These are phyloP conservation scores for Azemiops feae DNA, from an alignment of 2,113 vertebrate species.

Conservation along the genomic window DNA sequence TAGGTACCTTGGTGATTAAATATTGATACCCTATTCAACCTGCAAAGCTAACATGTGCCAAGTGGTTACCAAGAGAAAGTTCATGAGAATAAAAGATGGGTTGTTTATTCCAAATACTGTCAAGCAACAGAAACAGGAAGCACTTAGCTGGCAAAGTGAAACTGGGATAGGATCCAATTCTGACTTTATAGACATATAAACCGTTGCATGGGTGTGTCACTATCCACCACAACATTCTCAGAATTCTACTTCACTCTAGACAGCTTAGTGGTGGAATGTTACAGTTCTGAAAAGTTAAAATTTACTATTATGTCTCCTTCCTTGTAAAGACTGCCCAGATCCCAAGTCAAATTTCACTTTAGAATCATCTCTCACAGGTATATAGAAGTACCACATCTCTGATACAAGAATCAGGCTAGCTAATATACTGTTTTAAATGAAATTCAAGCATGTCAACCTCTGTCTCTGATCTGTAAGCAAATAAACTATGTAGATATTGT, in stretches of 20 bases:
- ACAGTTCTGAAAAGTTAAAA: neutral
- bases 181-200: neutral
- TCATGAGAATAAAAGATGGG: neutral
- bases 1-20: neutral
- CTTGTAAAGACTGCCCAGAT: neutral
- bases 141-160: neutral
- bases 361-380: neutral
- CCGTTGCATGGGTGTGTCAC: neutral
- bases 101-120: neutral
- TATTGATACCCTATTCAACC: neutral
- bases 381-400: neutral
- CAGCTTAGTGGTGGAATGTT: neutral
- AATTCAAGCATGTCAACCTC: neutral
- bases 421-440: slow-evolving; percentile 15
- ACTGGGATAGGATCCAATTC: neutral
- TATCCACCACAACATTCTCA: neutral
- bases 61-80: neutral
- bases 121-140: neutral
- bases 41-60: neutral
- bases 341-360: neutral
- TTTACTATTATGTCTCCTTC: neutral
- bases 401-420: neutral
- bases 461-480: neutral
- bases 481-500: slow-evolving; percentile 2
- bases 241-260: neutral